Base-by-base conservation (phyloP, 2,113 vertebrate species). In the Protomyctophum bolini region DNA sequence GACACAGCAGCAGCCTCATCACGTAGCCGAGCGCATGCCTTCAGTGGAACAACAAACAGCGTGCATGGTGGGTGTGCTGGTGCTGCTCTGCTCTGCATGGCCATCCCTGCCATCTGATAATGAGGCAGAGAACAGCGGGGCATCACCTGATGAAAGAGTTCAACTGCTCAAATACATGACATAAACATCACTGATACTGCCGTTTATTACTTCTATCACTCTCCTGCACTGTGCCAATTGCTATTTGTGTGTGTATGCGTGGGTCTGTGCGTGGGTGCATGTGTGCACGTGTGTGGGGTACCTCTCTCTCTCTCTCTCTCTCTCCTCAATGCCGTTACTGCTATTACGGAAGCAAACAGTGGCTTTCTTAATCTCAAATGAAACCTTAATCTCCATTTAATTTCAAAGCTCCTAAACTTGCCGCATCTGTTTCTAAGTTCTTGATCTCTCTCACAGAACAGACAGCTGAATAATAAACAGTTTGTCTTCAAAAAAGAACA, bases 41-140 rank as follows among this genome's bases (percentile, higher is more conserved):
- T n/a, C 52, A 12, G 7, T 12, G 10, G 3, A 56, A 8, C n/a
- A 15, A 56, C 7, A 56, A 15, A 56, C 14, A 56, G 54, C 2
- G n/a, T 7, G 54, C 33, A 41, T 12, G 54, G 6, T 56, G n/a
- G 10, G n/a, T 56, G 54, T 56, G 54, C 54, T 14, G 54, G 12
- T 56, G 7, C 12, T 15, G 10, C n/a, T 15, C 21, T 21, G 21
- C 21, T 8, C 59, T 12, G 33, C 6, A 28, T 47, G 1, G 48
- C 48, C 29, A 21, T 63, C 41, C 57, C 60, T 74, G 54, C 78
- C 55, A 70, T 66, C 59, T 63, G 61, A 66, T 88, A 88, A 88
- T 83, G 87, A 88, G 82, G 80, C 63, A 77, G 70, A 75, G 78
- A 76, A 45, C 79, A 84, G 82, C 75, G 73, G 78, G 83, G 71